Base-by-base conservation (phyloP, 2,797 vertebrate species). In the Ptychobarbus kaznakovi region DNA sequence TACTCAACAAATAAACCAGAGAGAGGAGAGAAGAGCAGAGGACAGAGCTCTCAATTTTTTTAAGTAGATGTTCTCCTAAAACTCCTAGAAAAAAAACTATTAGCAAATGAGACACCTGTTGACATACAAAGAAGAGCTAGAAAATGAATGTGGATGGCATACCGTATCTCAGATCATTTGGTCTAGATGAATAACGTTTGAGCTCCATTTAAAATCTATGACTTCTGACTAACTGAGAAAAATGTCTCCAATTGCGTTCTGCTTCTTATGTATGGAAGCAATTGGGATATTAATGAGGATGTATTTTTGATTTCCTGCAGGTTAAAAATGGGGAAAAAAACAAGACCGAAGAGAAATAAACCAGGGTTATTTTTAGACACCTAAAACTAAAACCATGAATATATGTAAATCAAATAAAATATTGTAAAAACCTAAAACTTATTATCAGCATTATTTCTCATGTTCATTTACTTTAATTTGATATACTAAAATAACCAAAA, bases 1-100 rank as follows among this genome's bases (percentile, higher is more conserved):
- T 53, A 79, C n/a, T 25, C 32, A 49, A 35, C 56, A 84, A 75
- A 81, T 73, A 35, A 73, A 51, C 22, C 38, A 76, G 3, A 53
- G 28, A 38, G 12, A 32, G 13, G 11, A 12, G 63, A 38, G 38
- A 13, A 61, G 18, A 22, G 25, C 11, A 53, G 13, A 69, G 11
- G 20, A 53, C 8, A 4, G 58, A 66, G 42, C 18, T 22, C 16
- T 80, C 28, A 5, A 0, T 42, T 25, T 75, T 75, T 7, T 35
- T 32, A 66, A 46, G 4, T 1, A 32, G 61, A 51, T 66, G 78
- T 68, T 13, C 28, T 68, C 13, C 38, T 65, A 44, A 65, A 40
- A 63, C 56, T 42, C 12, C 38, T 44, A 61, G 56, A 56, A 20
- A 20, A 69, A 20, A 65, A 65, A 65, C 42, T 80, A 32, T 66